A percentile compares a stretch with the other conserved stretches of the same genome.
Evolutionary conservation across 2,888 invertebrate species (phyloP).

Genomic region (Drosophila incognita): DNA sequence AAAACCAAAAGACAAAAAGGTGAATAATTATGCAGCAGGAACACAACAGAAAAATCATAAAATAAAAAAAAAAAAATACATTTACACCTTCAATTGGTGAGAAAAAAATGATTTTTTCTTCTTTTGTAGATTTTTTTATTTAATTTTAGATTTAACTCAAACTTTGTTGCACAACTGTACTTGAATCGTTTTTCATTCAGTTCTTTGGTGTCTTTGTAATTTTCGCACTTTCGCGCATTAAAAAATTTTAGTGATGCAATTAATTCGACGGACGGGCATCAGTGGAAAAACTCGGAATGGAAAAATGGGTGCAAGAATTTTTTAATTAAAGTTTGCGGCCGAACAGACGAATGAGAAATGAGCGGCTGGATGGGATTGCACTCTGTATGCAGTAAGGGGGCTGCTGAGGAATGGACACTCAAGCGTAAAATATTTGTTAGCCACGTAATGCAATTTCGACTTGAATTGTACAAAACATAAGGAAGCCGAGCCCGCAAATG

Average conservation of each 20-base stretch:
- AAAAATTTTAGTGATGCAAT: conserved; percentile 76
- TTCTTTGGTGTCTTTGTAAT: conserved; percentile 62
- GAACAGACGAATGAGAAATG: conserved; percentile 75
- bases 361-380: conserved; percentile 24
- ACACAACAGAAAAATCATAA: neutral
- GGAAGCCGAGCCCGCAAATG: conserved; percentile 35
- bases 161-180: conserved; percentile 56
- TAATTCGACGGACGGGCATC: conserved; percentile 58
- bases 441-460: conserved; percentile 75
- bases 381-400: neutral
- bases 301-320: conserved; percentile 76
- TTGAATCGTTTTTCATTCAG: conserved; percentile 53
- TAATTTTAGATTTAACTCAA: conserved; percentile 1
- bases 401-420: conserved; percentile 47
- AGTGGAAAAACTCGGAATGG: conserved; percentile 15
- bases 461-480: conserved; percentile 55
- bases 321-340: conserved; percentile 76
- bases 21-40: conserved; percentile 68
- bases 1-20: conserved; percentile 47
- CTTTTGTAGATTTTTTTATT: neutral
- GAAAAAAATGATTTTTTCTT: conserved; percentile 21
- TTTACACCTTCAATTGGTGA: conserved; percentile 70
- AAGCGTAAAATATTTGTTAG: conserved; percentile 59
- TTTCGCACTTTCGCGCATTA: conserved; percentile 79
- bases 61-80: conserved; percentile 49